Base-by-base conservation (phyloP, 2,797 vertebrate genomes). In the Micromesistius poutassou region DNA sequence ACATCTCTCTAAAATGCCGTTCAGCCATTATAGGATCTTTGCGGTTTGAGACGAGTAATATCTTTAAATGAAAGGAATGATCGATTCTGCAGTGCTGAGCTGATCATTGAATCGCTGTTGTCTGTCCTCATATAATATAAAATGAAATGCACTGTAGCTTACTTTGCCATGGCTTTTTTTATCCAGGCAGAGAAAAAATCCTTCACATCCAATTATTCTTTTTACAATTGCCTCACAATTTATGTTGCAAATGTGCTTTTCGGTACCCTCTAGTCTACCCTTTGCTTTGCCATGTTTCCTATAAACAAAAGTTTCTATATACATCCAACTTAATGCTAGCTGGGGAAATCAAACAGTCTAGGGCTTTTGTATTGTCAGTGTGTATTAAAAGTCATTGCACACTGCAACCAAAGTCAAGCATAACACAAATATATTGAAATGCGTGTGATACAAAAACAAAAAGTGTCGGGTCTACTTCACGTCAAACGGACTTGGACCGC, bases 391-490 rank as follows among this genome's bases (percentile, higher is more conserved):
- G 25, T 68, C 62, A 68, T 68, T 12, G 62, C 62, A 28, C 62
- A 68, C 25, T 68, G 62, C 62, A 68, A 68, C 25, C 62, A 68
- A 68, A 68, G 62, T 68, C 62, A 68, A 68, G n/a, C 62, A 68
- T 68, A 68, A 68, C 62, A 68, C 62, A 68, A 68, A 68, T 68
- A 68, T 68, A 28, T 68, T 68, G 25, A 68, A 68, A 68, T 28
- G 62, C 25, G 8, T 28, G 8, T 68, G 28, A 68, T 28, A 68
- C 13, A n/a, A 68, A 68, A 68, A 68, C 62, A 68, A 28, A 68
- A 68, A 68, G 62, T 68, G n/a, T 68, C 62, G 7, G 28, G n/a
- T 68, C 62, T 28, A 68, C n/a, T 68, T 13, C 8, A 28, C 3
- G n/a, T 68, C 62, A 68, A 12, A 68, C 25, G 25, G 62, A 28